phyloP scores from a whole-genome alignment of 2,797 vertebrate genomes.

The Poliocrania exsul region DNA sequence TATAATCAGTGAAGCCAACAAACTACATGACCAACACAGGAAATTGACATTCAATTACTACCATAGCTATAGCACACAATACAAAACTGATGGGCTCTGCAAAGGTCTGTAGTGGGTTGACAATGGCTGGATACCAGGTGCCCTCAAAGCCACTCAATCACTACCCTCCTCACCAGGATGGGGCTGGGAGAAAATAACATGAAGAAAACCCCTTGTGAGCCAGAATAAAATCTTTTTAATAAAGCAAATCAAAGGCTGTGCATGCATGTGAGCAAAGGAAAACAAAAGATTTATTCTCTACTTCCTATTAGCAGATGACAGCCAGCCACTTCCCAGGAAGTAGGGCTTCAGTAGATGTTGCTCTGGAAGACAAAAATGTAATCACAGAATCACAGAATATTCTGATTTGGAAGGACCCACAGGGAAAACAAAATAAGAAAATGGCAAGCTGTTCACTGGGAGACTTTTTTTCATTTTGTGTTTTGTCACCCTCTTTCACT shows the following conservation, averaged over 20 bases:
- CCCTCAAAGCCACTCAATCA: background rate
- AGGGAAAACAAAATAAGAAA: background rate
- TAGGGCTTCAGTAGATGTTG: background rate
- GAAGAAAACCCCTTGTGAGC: background rate
- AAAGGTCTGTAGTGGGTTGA: background rate
- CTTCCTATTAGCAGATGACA: background rate
- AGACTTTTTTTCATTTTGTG: background rate
- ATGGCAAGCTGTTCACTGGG: background rate
- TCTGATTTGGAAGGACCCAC: background rate
- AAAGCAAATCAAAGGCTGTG: background rate
- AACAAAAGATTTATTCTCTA: background rate
- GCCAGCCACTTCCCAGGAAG: background rate
- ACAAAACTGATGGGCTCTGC: background rate
- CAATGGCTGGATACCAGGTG: background rate
- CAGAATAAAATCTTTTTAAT: background rate
- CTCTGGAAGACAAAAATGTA: background rate
- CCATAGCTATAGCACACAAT: background rate
- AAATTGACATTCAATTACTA: background rate
- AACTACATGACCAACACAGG: fast-evolving
- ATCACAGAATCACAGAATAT: background rate
- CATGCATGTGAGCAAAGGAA: background rate
- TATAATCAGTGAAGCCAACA: background rate
- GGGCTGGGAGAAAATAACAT: fast-evolving
- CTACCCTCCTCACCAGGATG: background rate
- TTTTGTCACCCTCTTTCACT: background rate